Evolutionary conservation across 2,797 vertebrate species (phyloP).

Genomic region (Falco naumanni): DNA sequence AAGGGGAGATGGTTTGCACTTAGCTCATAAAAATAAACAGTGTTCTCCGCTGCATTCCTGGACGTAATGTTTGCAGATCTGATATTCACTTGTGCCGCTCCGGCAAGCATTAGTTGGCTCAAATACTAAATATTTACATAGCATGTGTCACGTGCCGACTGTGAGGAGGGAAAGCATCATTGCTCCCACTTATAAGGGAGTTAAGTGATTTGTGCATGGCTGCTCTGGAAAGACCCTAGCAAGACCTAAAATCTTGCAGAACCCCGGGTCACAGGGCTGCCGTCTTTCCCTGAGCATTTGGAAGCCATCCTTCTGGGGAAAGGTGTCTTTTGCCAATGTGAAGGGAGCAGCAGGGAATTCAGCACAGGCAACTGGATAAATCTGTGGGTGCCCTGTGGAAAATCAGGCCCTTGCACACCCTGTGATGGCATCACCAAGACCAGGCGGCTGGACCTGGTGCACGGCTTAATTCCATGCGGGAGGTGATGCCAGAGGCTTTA

Average conservation of each 20-base stretch:
- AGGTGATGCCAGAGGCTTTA: neutral
- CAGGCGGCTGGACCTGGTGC: neutral
- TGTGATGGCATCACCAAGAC: neutral
- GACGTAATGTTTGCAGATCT: constrained; percentile 57
- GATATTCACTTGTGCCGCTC: constrained; percentile 53
- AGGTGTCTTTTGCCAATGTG: neutral
- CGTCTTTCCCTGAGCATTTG: neutral
- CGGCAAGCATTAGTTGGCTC: constrained; percentile 2
- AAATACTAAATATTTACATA: constrained; percentile 67
- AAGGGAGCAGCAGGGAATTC: neutral
- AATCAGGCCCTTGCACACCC: neutral
- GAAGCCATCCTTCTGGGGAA: neutral
- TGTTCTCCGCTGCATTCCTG: constrained; percentile 45
- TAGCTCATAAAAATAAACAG: constrained; percentile 63
- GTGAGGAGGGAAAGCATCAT: constrained; percentile 22
- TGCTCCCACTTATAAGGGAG: neutral
- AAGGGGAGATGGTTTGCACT: constrained; percentile 43
- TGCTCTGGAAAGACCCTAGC: neutral
- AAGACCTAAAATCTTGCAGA: neutral
- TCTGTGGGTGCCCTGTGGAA: neutral
- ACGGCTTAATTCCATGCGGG: neutral
- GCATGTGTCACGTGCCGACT: neutral
- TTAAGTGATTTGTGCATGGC: neutral
- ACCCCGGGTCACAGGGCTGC: neutral
- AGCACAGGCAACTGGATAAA: neutral